Evolutionary conservation across 2,888 invertebrate genomes (phyloP).

Genomic region (Lochmaea capreae): DNA sequence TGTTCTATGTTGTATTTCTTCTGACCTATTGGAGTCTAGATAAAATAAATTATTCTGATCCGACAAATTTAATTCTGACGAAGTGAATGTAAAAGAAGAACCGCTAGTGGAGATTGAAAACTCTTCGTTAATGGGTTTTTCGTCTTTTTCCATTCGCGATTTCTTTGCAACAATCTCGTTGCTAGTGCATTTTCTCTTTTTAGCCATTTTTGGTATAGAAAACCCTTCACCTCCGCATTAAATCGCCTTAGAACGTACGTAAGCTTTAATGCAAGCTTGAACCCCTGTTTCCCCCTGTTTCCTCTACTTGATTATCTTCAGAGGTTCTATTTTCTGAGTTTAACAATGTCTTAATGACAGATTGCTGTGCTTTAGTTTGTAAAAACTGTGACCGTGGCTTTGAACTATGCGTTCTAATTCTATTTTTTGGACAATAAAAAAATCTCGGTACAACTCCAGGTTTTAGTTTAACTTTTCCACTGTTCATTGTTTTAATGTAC

Average conservation of each 20-base stretch:
- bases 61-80: slow-evolving; percentile 5
- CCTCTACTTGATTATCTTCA: slow-evolving; percentile 10
- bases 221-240: slow-evolving; percentile 13
- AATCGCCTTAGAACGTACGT: slow-evolving; percentile 13
- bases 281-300: background rate
- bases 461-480: background rate
- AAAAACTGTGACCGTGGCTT: slow-evolving; percentile 5
- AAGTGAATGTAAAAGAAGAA: slow-evolving; percentile 16
- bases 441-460: background rate
- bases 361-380: too few relatives aligned
- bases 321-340: slow-evolving; percentile 13
- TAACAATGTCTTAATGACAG: background rate
- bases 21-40: background rate
- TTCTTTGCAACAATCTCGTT: background rate
- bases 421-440: slow-evolving; percentile 2
- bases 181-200: background rate
- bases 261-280: slow-evolving; percentile 15
- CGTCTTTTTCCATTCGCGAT: background rate
- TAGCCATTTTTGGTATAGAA: slow-evolving; percentile 7
- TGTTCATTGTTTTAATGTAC: background rate
- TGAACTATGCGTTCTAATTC: slow-evolving; percentile 10
- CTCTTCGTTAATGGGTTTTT: slow-evolving; percentile 13
- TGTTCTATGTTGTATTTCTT: background rate
- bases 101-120: slow-evolving; percentile 6
- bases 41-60: background rate